phyloP scores from a whole-genome alignment of 2,113 vertebrate species.

The Paracanthobrama guichenoti region DNA sequence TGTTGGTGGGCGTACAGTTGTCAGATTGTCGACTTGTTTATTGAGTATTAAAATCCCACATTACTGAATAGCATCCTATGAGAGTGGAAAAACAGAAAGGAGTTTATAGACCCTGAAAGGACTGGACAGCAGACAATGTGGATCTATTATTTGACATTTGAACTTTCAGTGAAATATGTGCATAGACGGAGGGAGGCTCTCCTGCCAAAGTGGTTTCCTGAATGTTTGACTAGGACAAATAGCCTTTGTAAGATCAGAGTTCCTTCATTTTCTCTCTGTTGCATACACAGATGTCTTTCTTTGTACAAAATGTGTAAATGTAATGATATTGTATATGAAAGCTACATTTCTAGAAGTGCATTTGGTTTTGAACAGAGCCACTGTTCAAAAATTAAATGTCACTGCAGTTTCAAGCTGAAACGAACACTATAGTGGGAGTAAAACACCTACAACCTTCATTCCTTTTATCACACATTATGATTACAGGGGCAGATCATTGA shows the following conservation, averaged over 20 bases:
- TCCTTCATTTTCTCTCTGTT: neutral
- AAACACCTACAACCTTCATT: neutral
- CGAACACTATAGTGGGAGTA: neutral
- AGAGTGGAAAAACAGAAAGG: conserved; percentile 25
- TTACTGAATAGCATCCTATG: conserved; percentile 28
- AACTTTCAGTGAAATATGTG: conserved; percentile 17
- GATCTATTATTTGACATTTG: conserved; percentile 32
- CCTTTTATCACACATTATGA: neutral
- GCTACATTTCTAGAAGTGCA: neutral
- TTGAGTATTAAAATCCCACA: conserved; percentile 20
- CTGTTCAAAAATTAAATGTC: too few relatives aligned
- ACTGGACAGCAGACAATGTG: conserved; percentile 3
- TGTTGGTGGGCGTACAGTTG: conserved; percentile 22
- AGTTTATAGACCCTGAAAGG: conserved; percentile 25
- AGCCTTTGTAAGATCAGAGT: conserved; percentile 6
- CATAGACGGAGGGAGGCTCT: conserved; percentile 4
- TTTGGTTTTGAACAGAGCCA: neutral
- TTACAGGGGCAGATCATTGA: neutral
- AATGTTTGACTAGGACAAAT: conserved; percentile 4
- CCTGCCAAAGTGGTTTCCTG: conserved; percentile 3
- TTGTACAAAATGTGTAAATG: neutral
- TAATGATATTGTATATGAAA: neutral
- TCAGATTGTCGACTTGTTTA: conserved; percentile 55
- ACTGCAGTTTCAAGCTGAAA: neutral
- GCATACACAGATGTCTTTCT: neutral